Evolutionary conservation across 2,888 invertebrate genomes (phyloP), one percentile per base, ranked within the genome.

Genomic region (Polydrusus tereticollis): DNA sequence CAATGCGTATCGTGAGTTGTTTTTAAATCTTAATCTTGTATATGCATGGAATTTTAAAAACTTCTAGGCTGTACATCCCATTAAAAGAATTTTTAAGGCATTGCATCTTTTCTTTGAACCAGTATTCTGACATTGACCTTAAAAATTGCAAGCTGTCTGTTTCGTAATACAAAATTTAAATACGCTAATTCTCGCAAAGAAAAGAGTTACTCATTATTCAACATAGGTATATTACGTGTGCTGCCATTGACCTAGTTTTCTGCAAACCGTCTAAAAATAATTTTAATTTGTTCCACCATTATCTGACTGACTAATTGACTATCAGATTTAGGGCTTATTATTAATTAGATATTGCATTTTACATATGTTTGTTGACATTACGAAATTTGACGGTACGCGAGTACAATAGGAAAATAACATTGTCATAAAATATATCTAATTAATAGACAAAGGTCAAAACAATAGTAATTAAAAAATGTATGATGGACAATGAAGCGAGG

Each of bases 261-360:
- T 26, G 23, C 14, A 29, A 62, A 62, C 16, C 12, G 12, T 26
- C 26, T 26, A 41, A 36, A 52, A 66, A 66, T 57, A 18, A 57
- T 43, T 66, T 66, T 57, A 66, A 66, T 66, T 66, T 66, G 57
- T 66, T 66, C 57, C 57, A 45, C 66, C 66, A 66, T 66, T 66
- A 57, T 66, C 57, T 57, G 41, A 38, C n/a, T 41, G 10, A 23
- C 66, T 66, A 66, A 66, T 66, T 66, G 57, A 38, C 57, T 43
- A 55, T 43, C 57, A 52, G 57, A 20, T 57, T 66, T 66, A 55
- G 55, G 57, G 66, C 23, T 36, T 50, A 33, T 18, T 1, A 26
- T 36, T 66, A 57, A 66, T 66, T 57, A 66, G 29, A 41, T 29
- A 23, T 18, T 52, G 41, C 10, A 21, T 60, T 43, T 41, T 52